Evolutionary conservation across 2,113 vertebrate genomes (phyloP), one percentile per base, ranked within the genome.

Genomic region (Trogon melanurus): DNA sequence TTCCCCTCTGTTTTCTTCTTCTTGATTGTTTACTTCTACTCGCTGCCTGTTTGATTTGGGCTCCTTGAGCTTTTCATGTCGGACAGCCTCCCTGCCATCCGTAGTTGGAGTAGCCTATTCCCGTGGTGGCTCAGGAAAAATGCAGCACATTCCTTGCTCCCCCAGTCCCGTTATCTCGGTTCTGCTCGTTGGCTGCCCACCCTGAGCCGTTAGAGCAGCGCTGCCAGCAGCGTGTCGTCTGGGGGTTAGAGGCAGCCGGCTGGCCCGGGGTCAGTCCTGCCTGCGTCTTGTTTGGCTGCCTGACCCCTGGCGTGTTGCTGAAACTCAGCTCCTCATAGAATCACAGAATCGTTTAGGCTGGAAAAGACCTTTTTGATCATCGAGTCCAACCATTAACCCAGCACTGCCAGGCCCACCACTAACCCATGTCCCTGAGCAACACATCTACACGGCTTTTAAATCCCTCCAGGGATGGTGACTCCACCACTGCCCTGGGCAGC

Each of bases 131-230:
- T 79, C 48, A 21, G 75, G 69, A 94, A 85, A 64, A 96, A 94
- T 54, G 64, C 54, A 21, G 85, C 1, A 0, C 87, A 86, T 94
- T 94, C 93, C 88, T 88, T 2, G 1, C 87, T 93, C 45, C 61
- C 73, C 62, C 75, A 29, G 1, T 15, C 56, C 67, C 17, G 3
- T 93, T 94, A 85, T 93, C 94, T 94, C 1, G 5, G 61, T 71
- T 81, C 51, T 85, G 88, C 85, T 85, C n/a, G 5, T 70, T 94
- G 95, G 91, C 93, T 95, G 88, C 93, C 93, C 91, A 85, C 56
- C 67, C 21, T 5, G 0, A 30, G 85, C 66, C 22, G 71, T 48
- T 29, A 29, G 36, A 44, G 91, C 65, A 7, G 1, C 4, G 11
- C 84, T 92, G 91, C 89, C 94, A 91, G 93, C 61, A 65, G 53